Evolutionary conservation across 2,888 invertebrate genomes (phyloP).

Genomic region (Himalopsyche anomala): DNA sequence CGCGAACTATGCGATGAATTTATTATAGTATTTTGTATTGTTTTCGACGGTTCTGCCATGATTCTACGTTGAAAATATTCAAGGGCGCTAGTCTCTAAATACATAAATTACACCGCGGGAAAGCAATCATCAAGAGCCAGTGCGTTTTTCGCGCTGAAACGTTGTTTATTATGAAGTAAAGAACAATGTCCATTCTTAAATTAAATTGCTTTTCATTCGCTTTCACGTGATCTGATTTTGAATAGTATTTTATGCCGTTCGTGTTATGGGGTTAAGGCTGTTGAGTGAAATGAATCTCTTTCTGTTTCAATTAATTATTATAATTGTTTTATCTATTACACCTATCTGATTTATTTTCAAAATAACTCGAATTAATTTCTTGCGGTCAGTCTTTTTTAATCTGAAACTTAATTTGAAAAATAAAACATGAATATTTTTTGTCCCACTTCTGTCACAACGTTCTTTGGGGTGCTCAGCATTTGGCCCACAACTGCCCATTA

Average conservation of each 20-base stretch:
- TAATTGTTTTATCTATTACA: no score
- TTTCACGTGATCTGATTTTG: constrained; percentile 28
- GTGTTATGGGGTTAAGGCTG: constrained; percentile 9
- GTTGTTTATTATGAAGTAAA: constrained; percentile 11
- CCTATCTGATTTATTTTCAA: no score
- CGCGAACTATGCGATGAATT: neutral
- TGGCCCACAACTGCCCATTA: no score
- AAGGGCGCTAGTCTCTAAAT: constrained; percentile 35
- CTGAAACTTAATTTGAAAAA: no score
- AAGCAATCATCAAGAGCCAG: neutral
- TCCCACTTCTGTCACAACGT: no score
- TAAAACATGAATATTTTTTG: no score
- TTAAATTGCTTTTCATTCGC: constrained; percentile 22
- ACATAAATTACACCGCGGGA: constrained; percentile 42
- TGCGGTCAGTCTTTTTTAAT: no score
- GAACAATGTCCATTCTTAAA: constrained; percentile 11
- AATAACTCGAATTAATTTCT: no score
- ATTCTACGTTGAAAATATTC: constrained; percentile 20
- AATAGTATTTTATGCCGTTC: neutral
- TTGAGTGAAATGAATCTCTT: neutral
- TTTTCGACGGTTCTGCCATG: constrained; percentile 27
- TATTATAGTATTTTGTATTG: constrained; percentile 7
- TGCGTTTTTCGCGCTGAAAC: constrained; percentile 11
- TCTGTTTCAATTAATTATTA: no score
- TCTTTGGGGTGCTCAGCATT: no score